Conservation (phyloP, 2,113 vertebrate species). For the Indicator indicator region DNA sequence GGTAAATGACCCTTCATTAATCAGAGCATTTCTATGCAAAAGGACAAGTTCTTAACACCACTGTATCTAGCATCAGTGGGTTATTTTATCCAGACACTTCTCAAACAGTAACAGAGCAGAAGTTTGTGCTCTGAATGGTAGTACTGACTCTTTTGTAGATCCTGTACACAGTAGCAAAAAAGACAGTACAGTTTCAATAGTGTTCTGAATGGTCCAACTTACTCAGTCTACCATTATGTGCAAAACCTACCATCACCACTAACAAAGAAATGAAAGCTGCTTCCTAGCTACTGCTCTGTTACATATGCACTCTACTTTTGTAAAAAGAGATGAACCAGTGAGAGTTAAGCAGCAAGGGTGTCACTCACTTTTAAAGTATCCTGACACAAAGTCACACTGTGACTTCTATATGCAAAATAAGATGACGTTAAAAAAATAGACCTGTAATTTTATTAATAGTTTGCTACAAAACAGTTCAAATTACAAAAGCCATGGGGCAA, state of each 20-base stretch:
- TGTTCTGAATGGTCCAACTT: background rate
- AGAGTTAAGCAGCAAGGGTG: background rate
- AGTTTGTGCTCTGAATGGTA: conserved; percentile 1
- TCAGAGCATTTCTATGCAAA: background rate
- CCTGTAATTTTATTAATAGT: background rate
- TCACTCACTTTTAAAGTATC: background rate
- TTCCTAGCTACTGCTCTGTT: background rate
- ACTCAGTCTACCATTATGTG: background rate
- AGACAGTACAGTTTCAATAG: background rate
- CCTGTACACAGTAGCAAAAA: background rate
- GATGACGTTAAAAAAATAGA: conserved; percentile 11
- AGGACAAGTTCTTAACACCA: background rate
- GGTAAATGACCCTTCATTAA: background rate
- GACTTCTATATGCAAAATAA: background rate
- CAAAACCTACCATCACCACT: background rate
- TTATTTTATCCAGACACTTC: background rate
- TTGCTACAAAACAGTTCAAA: conserved; percentile 3
- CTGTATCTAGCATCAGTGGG: background rate
- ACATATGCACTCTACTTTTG: background rate
- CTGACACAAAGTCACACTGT: background rate
- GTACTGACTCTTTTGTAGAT: background rate
- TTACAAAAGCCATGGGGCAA: background rate
- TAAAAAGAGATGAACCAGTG: background rate
- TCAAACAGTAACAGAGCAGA: background rate
- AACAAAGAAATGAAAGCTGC: background rate